Evolutionary conservation across 2,888 invertebrate genomes (phyloP), one percentile per base, ranked within the genome.

Genomic region (Arge pagana): DNA sequence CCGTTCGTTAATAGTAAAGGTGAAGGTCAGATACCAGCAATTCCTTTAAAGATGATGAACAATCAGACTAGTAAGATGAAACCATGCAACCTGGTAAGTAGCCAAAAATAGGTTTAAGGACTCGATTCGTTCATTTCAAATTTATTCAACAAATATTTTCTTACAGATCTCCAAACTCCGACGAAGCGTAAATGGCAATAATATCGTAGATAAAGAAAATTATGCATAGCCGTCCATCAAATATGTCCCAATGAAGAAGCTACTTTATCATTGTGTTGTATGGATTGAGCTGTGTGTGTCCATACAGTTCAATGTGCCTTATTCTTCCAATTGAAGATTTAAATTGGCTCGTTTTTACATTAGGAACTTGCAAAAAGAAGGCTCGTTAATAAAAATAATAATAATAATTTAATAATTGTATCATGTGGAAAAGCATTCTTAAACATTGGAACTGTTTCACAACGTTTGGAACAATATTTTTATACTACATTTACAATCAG

Each of bases 151-250:
- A 21, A 5, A 18, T 30, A n/a, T 24, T 33, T 53, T n/a, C 30
- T 52, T 36, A 5, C 52, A 69, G 68, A 64, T 63, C 23, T 64
- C 67, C 1, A 70, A 68, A 50, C 58, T 70, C 37, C 60, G 60
- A 7, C 59, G 64, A 2, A 62, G 65, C 39, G 62, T 58, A 33
- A 35, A 24, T n/a, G 42, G 26, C 21, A 41, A 36, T 3, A 58
- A 56, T 52, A 48, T 55, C 3, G 51, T 61, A 13, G 72, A 71
- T 37, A 74, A 74, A 45, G 73, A 74, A 50, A 72, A 73, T 35
- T 68, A 63, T 53, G 55, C 58, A 36, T 68, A 50, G 63, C 43
- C n/a, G n/a, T 39, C 16, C 11, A 15, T 23, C 21, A 23, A 3
- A 16, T 18, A 19, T 13, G 3, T n/a, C n/a, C n/a, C 28, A 10